Evolutionary conservation across 1,140 invertebrate genomes (phyloP).

Genomic region (Acromyrmex echinatior): DNA sequence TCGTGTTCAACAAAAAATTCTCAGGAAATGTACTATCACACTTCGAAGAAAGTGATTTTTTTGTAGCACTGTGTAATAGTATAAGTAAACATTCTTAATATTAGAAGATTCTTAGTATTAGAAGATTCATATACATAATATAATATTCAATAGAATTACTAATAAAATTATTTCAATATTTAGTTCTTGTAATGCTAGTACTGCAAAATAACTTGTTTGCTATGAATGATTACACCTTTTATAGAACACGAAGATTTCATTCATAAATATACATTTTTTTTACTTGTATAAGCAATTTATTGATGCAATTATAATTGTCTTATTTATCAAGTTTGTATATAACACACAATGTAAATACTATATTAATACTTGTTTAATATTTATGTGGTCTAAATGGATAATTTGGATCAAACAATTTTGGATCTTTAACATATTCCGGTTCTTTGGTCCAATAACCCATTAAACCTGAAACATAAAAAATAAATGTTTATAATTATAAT

Average conservation of each 20-base stretch:
- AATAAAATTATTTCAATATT: not conserved
- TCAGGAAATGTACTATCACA: too few species aligned
- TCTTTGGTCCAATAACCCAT: slow-evolving; percentile 45
- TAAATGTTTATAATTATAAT: not conserved
- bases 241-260: not conserved
- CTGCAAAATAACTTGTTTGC: not conserved
- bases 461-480: slow-evolving; percentile 36
- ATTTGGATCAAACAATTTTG: slow-evolving; percentile 55
- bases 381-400: slow-evolving; percentile 36
- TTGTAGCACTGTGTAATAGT: too few species aligned
- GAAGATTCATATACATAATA: not conserved
- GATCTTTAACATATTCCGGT: slow-evolving; percentile 32
- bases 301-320: not conserved
- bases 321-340: not conserved
- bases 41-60: too few species aligned
- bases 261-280: not conserved
- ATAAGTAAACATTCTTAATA: too few species aligned
- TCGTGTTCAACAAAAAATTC: too few species aligned
- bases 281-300: not conserved
- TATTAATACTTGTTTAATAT: not conserved
- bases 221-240: not conserved
- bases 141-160: not conserved
- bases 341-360: not conserved
- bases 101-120: too few species aligned
- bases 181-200: not conserved